Conservation (phyloP, 2,113 vertebrate genomes). For the Cynoglossus semilaevis region DNA sequence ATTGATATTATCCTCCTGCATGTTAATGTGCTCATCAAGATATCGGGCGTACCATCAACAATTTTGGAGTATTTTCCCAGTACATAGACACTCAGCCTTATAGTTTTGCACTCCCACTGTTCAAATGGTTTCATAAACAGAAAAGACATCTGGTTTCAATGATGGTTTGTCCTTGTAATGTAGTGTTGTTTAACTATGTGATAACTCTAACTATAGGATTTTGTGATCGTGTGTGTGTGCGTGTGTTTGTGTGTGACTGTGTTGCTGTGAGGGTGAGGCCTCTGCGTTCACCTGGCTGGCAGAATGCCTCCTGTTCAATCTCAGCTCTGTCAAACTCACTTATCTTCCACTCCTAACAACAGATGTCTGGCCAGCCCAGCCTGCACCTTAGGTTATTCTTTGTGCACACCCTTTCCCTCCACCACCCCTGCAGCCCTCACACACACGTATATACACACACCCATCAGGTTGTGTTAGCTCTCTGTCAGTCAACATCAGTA, state of each 20-base stretch:
- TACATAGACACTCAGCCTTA: too few relatives aligned
- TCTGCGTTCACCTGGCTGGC: conserved; percentile 59
- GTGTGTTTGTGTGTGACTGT: conserved; percentile 1
- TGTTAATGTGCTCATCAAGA: too few relatives aligned
- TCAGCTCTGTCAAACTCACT: conserved; percentile 74
- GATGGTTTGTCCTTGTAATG: too few relatives aligned
- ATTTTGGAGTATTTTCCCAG: too few relatives aligned
- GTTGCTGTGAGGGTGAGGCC: conserved; percentile 20
- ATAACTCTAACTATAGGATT: conserved; percentile 1
- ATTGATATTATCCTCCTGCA: too few relatives aligned
- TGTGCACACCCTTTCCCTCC: conserved; percentile 60
- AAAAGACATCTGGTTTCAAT: too few relatives aligned
- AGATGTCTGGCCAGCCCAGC: conserved; percentile 68
- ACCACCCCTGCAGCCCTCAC: neutral
- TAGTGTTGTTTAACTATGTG: conserved; percentile 6
- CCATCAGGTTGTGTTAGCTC: conserved; percentile 49
- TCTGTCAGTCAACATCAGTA: conserved; percentile 69
- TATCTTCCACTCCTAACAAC: conserved; percentile 70
- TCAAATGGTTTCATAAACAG: too few relatives aligned
- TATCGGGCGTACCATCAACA: too few relatives aligned
- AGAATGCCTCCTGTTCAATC: conserved; percentile 75
- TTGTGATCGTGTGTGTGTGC: neutral
- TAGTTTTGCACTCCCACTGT: too few relatives aligned
- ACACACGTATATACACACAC: conserved; percentile 10
- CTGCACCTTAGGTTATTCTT: conserved; percentile 68